Percentiles rank a stretch among this genome's conserved stretches.
phyloP scores from a whole-genome alignment of 2,888 invertebrate genomes.

The Erebia epiphron region DNA sequence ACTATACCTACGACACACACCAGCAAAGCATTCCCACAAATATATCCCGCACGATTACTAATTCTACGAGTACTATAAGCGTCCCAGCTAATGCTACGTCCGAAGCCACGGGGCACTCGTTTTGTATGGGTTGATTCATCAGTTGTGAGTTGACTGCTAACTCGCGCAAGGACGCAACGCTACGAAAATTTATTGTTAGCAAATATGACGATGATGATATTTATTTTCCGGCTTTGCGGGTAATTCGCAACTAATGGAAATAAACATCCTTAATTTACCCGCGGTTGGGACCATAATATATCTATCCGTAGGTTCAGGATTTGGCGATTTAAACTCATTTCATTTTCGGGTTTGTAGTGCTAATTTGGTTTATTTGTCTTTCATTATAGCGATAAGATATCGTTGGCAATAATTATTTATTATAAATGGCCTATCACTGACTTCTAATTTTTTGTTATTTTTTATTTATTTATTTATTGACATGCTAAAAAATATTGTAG shows the following conservation, averaged over 20 bases:
- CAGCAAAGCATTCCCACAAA: slow-evolving; percentile 57
- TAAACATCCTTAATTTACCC: neutral
- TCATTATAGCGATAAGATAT: too few species aligned
- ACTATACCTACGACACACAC: slow-evolving; percentile 45
- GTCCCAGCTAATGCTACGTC: slow-evolving; percentile 44
- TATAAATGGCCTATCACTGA: too few species aligned
- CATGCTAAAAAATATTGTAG: too few species aligned
- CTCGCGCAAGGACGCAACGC: slow-evolving; percentile 18
- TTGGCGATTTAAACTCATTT: too few species aligned
- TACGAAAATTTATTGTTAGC: neutral
- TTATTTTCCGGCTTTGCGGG: neutral
- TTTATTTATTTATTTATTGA: too few species aligned
- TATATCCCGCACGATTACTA: slow-evolving; percentile 55
- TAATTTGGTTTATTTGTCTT: too few species aligned
- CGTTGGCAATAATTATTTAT: too few species aligned
- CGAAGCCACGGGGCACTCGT: slow-evolving; percentile 36
- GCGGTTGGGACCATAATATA: neutral
- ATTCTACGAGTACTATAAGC: slow-evolving; percentile 38
- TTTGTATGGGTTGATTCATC: slow-evolving; percentile 23
- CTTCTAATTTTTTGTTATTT: too few species aligned
- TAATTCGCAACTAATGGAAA: neutral
- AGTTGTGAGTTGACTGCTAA: slow-evolving; percentile 3
- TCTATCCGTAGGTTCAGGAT: too few species aligned
- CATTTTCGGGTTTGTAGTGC: too few species aligned
- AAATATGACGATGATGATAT: neutral